Percentiles rank a stretch among this genome's conserved stretches.
Conservation (phyloP, 2,797 vertebrate genomes). For the Tarsius wallacei region DNA sequence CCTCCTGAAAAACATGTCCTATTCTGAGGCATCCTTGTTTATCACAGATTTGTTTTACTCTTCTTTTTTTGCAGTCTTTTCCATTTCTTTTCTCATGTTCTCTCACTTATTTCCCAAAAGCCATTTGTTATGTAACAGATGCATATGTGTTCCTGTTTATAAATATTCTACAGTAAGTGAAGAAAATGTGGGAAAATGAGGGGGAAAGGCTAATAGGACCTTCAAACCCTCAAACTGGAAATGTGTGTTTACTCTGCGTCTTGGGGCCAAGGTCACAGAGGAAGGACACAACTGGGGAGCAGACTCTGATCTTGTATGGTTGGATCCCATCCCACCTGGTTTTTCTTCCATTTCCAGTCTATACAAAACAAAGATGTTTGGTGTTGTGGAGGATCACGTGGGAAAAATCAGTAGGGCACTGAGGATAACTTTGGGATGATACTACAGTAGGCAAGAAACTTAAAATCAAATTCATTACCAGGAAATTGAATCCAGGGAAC, state of each 20-base stretch:
- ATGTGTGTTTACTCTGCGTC: not conserved
- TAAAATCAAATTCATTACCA: conserved; percentile 83
- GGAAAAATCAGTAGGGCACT: conserved; percentile 39
- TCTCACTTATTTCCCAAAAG: conserved; percentile 83
- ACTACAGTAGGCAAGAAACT: conserved; percentile 76
- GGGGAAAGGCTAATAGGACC: not conserved
- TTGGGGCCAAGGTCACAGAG: not conserved
- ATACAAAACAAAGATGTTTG: conserved; percentile 25
- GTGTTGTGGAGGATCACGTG: conserved; percentile 35
- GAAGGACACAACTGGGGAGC: not conserved
- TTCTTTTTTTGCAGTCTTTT: conserved; percentile 70
- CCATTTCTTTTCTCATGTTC: conserved; percentile 74
- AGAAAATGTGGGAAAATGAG: conserved; percentile 59
- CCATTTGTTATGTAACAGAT: conserved; percentile 83
- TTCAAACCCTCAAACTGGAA: not conserved
- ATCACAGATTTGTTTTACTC: conserved; percentile 73
- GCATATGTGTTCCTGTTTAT: conserved; percentile 81
- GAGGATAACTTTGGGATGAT: conserved; percentile 37
- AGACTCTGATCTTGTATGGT: not conserved
- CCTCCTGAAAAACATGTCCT: not conserved
- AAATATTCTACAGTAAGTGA: conserved; percentile 77
- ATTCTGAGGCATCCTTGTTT: conserved; percentile 36
- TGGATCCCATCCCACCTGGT: not conserved
- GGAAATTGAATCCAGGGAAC: conserved; percentile 80
- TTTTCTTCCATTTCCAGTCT: conserved; percentile 28